Evolutionary conservation across 1,140 invertebrate genomes (phyloP).

Genomic region (Augochlora pura): DNA sequence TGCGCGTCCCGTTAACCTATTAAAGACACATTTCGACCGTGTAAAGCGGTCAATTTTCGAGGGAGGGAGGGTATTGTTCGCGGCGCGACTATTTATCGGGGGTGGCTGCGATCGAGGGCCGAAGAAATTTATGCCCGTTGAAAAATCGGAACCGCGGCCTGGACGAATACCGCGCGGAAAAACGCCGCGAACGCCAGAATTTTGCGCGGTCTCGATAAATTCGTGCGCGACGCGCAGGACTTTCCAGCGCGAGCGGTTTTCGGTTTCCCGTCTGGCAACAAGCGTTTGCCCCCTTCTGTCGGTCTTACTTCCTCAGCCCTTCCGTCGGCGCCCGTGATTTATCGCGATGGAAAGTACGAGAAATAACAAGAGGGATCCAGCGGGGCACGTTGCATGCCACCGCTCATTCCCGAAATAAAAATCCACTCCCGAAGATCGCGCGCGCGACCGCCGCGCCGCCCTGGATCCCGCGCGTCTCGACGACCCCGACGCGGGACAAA

Average conservation of each 20-base stretch:
- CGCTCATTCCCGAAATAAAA: constrained; percentile 72
- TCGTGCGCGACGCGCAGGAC: neutral
- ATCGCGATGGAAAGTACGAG: constrained; percentile 78
- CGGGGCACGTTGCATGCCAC: constrained; percentile 41
- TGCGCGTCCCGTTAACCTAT: constrained; percentile 25
- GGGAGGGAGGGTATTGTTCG: neutral
- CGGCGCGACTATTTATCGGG: constrained; percentile 21
- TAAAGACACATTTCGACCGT: constrained; percentile 22
- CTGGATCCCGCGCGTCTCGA: neutral
- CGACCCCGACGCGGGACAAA: constrained; percentile 14
- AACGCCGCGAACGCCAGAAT: neutral
- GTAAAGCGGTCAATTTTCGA: neutral
- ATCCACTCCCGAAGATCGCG: constrained; percentile 57
- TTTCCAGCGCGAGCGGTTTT: constrained; percentile 34
- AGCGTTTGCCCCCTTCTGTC: constrained; percentile 62
- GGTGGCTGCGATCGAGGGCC: neutral
- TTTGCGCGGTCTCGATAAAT: constrained; percentile 37
- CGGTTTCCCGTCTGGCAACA: constrained; percentile 73
- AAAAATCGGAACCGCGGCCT: neutral
- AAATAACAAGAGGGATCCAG: constrained; percentile 74
- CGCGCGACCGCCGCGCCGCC: neutral
- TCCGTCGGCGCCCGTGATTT: constrained; percentile 76
- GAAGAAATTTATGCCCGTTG: constrained; percentile 29
- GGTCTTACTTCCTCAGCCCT: constrained; percentile 70
- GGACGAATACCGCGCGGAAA: neutral